phyloP scores from a whole-genome alignment of 2,888 invertebrate species.

The Noctua janthe region DNA sequence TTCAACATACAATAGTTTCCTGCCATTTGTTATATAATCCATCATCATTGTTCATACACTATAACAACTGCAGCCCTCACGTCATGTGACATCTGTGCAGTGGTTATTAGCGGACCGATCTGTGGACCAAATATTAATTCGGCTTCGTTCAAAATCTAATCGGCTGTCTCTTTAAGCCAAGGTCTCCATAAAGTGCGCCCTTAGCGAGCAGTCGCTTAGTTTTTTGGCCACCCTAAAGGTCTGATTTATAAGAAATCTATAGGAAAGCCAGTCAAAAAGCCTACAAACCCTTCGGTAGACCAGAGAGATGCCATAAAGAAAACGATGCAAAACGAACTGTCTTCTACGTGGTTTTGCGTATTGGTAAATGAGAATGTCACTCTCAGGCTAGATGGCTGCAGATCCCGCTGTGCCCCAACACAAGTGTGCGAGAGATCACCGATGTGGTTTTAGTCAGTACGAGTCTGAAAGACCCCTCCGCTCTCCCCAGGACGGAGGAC shows the following conservation, averaged over 20 bases:
- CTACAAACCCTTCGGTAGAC: neutral
- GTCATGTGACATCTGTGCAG: conserved; percentile 10
- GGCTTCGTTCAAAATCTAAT: neutral
- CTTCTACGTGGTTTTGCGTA: neutral
- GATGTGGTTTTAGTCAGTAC: no score
- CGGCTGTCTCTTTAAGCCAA: neutral
- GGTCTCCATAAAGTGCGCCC: neutral
- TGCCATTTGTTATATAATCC: conserved; percentile 38
- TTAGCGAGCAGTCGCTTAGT: neutral
- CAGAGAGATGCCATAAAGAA: neutral
- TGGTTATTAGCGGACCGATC: neutral
- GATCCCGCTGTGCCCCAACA: no score
- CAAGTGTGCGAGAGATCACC: no score
- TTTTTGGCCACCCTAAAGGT: neutral
- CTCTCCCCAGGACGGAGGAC: no score
- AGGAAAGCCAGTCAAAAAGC: neutral
- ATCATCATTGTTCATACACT: conserved; percentile 33
- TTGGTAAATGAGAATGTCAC: neutral
- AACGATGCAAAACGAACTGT: neutral
- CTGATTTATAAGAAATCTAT: neutral
- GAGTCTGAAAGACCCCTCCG: no score
- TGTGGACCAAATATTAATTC: neutral
- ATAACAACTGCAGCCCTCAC: conserved; percentile 20
- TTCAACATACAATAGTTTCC: conserved; percentile 22
- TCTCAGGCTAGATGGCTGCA: neutral